Base-by-base conservation (phyloP, 1,140 invertebrate species). In the Phocides pigmalion region DNA sequence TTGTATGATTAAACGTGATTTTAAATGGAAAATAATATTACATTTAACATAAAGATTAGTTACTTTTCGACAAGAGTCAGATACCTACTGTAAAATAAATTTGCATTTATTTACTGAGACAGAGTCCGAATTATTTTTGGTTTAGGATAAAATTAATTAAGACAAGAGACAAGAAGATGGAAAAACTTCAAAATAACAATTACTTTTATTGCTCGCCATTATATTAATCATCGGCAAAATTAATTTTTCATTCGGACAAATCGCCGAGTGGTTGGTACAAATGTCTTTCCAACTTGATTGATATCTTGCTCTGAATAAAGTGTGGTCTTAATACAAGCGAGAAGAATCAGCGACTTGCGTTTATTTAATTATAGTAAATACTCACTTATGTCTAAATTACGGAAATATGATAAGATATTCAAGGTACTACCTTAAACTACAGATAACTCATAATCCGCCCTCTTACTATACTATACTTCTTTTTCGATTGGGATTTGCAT, bases 221-320 rank as follows among this genome's bases (percentile, higher is more conserved):
- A 89, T 80, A 89, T 91, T 89, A 91, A 91, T 90, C 85, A 87
- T 90, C 83, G 82, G 83, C 81, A 76, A 87, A 90, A 91, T 91
- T 89, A 91, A 91, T 91, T 90, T 91, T 89, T 89, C 89, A 91
- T 88, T 88, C 82, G 83, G 81, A 89, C 87, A 89, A 91, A 91
- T 91, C 83, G 81, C 76, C 74, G 77, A 78, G 78, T 83, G 84
- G 76, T 81, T 70, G 70, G 54, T 83, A 82, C 84, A 83, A 89
- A 87, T 86, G 82, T 85, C 74, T 86, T 81, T 81, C 64, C 72
- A 68, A 68, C 72, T 85, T 89, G 88, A 88, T 89, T 81, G 84
- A 89, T 87, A 82, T 73, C 68, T 72, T 59, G 67, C 68, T 66
- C 69, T 66, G 62, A 68, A 71, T 71, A 74, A 69, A 58, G 66